Evolutionary conservation across 2,113 vertebrate genomes (phyloP).

Genomic region (Cyprinodon brontotheroides): DNA sequence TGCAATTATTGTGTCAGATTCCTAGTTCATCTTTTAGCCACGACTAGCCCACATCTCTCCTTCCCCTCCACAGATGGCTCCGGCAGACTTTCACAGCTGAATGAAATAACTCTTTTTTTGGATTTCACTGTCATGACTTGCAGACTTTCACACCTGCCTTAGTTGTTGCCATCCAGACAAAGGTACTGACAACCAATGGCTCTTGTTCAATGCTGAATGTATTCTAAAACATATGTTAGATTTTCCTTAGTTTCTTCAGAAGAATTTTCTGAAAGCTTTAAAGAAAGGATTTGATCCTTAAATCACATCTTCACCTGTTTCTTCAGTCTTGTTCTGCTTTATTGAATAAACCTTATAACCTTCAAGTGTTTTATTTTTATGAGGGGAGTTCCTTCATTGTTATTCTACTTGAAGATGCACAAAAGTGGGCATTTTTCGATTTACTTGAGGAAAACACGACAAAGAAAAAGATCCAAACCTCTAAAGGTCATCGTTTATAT

Average conservation of each 20-base stretch:
- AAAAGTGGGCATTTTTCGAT: constrained; percentile 25
- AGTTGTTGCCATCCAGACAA: constrained; percentile 10
- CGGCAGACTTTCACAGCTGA: constrained; percentile 41
- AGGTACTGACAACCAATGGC: not conserved
- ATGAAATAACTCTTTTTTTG: constrained; percentile 26
- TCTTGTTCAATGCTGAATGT: not conserved
- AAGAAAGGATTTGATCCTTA: not conserved
- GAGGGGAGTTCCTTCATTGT: not conserved
- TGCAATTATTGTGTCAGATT: constrained; percentile 60
- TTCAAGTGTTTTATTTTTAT: too few species aligned
- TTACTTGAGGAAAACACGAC: constrained; percentile 30
- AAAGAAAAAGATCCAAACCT: constrained; percentile 27
- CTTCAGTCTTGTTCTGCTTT: not conserved
- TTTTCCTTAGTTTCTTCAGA: not conserved
- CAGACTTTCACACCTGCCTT: constrained; percentile 23
- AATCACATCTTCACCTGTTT: not conserved
- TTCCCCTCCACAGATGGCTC: constrained; percentile 35
- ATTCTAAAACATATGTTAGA: not conserved
- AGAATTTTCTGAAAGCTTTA: not conserved
- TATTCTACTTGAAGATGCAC: constrained; percentile 12
- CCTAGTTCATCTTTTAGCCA: constrained; percentile 49
- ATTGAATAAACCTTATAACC: too few species aligned
- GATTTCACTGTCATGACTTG: constrained; percentile 1
- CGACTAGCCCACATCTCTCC: not conserved
- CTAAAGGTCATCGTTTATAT: constrained; percentile 64